Base-by-base conservation (phyloP, 2,113 vertebrate species). In the Pholis gunnellus region DNA sequence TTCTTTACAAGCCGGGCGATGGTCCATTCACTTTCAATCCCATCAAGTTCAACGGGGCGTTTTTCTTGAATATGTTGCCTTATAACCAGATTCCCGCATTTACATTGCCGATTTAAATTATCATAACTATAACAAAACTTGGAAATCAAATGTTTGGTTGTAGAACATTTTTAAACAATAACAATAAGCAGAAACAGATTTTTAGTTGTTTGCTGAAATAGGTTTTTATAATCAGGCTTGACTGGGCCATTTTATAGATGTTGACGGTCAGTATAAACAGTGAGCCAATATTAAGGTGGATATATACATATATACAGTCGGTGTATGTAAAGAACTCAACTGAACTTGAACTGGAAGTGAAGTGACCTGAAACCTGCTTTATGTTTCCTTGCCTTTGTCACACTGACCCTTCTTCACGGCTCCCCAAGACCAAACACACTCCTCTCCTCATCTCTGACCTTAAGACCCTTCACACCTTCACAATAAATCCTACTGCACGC, bases 341-440 rank as follows among this genome's bases (percentile, higher is more conserved):
- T 38, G 8, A 38, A 38, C 38, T 77, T 61, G 71, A 75, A 77
- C 13, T 91, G 81, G 29, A 86, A 75, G 82, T 85, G 81, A 84
- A 84, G 17, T 15, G 75, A 9, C 78, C 81, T 82, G 76, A 87
- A 84, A 80, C 79, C 90, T 86, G 74, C 78, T 73, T 64, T 18
- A 6, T 85, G 40, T 75, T 54, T 75, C 65, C 18, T 60, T 73
- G 18, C 22, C 25, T 59, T 66, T 46, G 31, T 75, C 71, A 22
- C 70, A 64, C 60, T 14, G 2, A 78, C 64, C 59, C 71, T 52
- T 27, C 44, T 44, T 59, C 63, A 75, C 60, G 5, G 14, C 72
- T 34, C 40, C 40, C 44, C 40, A 29, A 72, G 60, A 57, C 44
- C 64, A 79, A 73, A 83, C 66, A 25, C 78, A 50, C 36, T 52